Percentiles rank a stretch among this genome's conserved stretches.
Evolutionary conservation across 2,113 vertebrate genomes (phyloP).

Genomic region (Urocolius indicus): DNA sequence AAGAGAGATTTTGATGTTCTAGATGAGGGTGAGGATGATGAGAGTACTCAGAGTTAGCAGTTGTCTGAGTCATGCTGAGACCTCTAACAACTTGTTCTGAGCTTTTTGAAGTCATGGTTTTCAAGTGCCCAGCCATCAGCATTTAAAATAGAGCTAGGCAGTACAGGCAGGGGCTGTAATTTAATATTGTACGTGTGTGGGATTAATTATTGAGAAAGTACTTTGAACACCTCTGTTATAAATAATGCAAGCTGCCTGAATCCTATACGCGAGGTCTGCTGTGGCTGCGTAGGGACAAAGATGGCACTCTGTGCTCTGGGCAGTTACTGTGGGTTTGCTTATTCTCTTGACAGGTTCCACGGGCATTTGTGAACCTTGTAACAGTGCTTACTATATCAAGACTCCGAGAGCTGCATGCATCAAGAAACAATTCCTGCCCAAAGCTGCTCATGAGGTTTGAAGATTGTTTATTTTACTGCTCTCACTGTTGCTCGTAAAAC

Average conservation of each 20-base stretch:
- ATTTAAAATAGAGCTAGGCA: not conserved
- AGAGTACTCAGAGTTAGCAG: not conserved
- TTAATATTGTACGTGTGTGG: not conserved
- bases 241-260: not conserved
- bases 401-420: slow-evolving; percentile 65
- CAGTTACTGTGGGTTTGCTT: not conserved
- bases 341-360: slow-evolving; percentile 75
- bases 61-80: not conserved
- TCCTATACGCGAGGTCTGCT: not conserved
- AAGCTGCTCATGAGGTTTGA: slow-evolving; percentile 70
- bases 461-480: not conserved
- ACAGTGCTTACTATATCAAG: slow-evolving; percentile 2
- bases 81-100: not conserved
- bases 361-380: slow-evolving; percentile 79
- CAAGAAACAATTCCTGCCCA: slow-evolving; percentile 22
- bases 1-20: not conserved
- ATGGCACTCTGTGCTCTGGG: not conserved
- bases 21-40: not conserved
- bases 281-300: not conserved
- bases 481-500: not conserved
- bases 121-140: not conserved
- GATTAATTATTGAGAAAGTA: slow-evolving; percentile 2
- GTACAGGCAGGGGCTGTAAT: not conserved
- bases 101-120: not conserved
- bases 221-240: not conserved